phyloP scores from a whole-genome alignment of 1,140 invertebrate genomes.

The Penaeus chinensis region DNA sequence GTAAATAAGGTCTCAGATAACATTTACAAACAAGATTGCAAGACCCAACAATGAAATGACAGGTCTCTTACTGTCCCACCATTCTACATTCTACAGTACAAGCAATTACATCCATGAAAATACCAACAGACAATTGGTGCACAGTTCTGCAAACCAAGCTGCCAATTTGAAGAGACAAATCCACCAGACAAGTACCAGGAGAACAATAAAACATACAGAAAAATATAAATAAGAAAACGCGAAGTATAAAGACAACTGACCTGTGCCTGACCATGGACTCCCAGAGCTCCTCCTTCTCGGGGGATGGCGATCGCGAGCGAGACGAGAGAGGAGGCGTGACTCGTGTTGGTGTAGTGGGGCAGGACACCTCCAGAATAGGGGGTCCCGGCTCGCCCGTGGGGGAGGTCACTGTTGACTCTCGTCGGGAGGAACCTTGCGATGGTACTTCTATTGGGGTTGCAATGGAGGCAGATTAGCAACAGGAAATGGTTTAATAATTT shows the following conservation, averaged over 20 bases:
- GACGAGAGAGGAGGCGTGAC: conserved; percentile 41
- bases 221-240: neutral
- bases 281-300: conserved; percentile 70
- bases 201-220: neutral
- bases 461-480: neutral
- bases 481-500: too few species aligned
- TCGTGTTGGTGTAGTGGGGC: conserved; percentile 37
- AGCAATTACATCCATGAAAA: too few species aligned
- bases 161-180: too few species aligned
- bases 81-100: too few species aligned
- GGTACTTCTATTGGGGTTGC: conserved; percentile 25
- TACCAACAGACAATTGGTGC: too few species aligned
- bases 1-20: too few species aligned
- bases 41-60: too few species aligned
- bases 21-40: too few species aligned
- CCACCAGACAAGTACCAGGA: neutral
- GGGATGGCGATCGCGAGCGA: conserved; percentile 71
- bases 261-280: conserved; percentile 66
- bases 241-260: conserved; percentile 9
- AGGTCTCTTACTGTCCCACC: too few species aligned
- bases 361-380: conserved; percentile 45
- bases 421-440: conserved; percentile 15
- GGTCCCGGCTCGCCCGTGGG: conserved; percentile 29
- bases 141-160: too few species aligned
- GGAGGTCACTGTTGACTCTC: conserved; percentile 40